Evolutionary conservation across 2,888 invertebrate genomes (phyloP), one percentile per base, ranked within the genome.

Genomic region (Calameuta idolon): DNA sequence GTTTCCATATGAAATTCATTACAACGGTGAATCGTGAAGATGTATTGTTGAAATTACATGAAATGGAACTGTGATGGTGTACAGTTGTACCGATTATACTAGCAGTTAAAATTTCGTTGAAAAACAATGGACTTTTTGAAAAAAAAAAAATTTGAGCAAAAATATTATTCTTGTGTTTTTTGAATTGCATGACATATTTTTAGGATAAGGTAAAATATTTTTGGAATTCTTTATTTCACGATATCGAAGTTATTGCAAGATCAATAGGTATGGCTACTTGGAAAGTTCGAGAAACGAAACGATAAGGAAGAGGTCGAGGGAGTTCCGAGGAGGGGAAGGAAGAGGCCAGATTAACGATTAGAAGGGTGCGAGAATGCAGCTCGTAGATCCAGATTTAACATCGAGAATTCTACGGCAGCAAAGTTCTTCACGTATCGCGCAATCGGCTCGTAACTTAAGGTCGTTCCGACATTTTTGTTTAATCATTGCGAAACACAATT

Each of bases 401-500:
- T 71, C 71, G 33, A 9, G 55, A 23, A 23, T 55, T 55, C 55
- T 55, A 55, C 55, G 2, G 55, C 55, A 55, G 55, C 23, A 2
- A 15, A 55, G 55, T 55, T 55, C 23, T 55, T 23, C 31, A 30
- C 71, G 31, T 71, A 71, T 71, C 33, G 71, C 12, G 33, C 71
- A 34, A 34, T 71, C 71, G 71, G 31, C 71, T 71, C 31, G 34
- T 71, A 71, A 71, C 71, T 71, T 71, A 31, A 34, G 71, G 71
- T 71, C 71, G 33, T 55, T 55, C 55, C 55, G 23, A 55, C 33
- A 34, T 71, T 71, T 71, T 71, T 34, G 71, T 71, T 71, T 71
- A 71, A 71, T 71, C 71, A 71, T 71, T 71, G 71, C 33, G 34
- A 71, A 71, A 71, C 34, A 71, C 71, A 71, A 71, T 71, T 71